Conservation (phyloP, 2,797 vertebrate species). For the Bradypodion pumilum region DNA sequence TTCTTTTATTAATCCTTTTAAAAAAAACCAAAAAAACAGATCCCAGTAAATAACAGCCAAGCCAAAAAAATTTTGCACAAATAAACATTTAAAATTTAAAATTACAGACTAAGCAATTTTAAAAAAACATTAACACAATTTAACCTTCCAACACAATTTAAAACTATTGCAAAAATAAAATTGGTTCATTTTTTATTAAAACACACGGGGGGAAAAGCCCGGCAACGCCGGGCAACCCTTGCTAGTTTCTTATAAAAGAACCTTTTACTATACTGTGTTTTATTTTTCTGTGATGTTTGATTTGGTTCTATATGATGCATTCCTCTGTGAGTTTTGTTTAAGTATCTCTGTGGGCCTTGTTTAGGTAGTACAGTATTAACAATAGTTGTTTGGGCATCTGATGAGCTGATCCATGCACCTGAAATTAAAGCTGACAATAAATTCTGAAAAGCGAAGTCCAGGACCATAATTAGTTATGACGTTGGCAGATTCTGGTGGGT, state of each 20-base stretch:
- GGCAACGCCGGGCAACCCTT: too few species aligned
- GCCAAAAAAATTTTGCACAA: too few species aligned
- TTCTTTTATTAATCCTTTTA: too few species aligned
- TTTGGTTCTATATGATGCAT: conserved; percentile 8
- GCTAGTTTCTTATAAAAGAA: conserved; percentile 9
- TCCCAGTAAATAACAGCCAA: too few species aligned
- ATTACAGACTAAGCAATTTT: too few species aligned
- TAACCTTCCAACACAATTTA: too few species aligned
- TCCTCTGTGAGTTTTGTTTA: background rate
- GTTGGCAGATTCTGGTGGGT: background rate
- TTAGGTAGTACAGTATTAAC: background rate
- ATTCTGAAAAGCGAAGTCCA: background rate
- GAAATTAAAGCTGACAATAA: background rate
- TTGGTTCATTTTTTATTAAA: too few species aligned
- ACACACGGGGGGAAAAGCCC: too few species aligned
- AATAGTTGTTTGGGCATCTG: background rate
- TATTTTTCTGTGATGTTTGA: background rate
- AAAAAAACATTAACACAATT: too few species aligned
- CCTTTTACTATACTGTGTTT: background rate
- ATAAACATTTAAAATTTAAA: too few species aligned
- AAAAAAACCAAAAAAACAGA: too few species aligned
- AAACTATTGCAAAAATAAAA: too few species aligned
- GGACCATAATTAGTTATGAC: background rate
- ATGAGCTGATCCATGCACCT: background rate
- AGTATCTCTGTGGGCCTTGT: background rate